Conservation (phyloP, 2,113 vertebrate genomes). For the Prochilodus magdalenae region DNA sequence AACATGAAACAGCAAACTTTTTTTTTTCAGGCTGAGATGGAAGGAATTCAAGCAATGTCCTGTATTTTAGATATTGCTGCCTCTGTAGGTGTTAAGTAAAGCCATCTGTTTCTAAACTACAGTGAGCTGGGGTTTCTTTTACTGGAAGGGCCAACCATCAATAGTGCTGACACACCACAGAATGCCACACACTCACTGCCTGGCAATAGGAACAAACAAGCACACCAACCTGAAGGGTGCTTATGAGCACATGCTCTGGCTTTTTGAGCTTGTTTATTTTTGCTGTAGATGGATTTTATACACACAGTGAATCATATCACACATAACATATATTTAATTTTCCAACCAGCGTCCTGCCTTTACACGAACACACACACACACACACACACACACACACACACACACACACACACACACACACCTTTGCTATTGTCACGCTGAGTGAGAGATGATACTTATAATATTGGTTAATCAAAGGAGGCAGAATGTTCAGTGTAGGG, state of each 20-base stretch:
- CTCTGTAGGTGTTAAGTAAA: not conserved
- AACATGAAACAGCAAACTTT: too few species aligned
- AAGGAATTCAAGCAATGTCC: too few species aligned
- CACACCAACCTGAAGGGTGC: not conserved
- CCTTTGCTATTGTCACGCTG: too few species aligned
- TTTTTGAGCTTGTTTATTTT: not conserved
- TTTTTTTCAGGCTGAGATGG: too few species aligned
- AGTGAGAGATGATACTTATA: too few species aligned
- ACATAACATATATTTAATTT: not conserved
- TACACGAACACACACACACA: not conserved
- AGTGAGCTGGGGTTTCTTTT: not conserved
- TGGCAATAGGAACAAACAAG: too few species aligned
- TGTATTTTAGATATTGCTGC: not conserved
- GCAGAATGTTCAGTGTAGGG: too few species aligned
- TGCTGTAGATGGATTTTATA: not conserved
- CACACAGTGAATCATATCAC: not conserved
- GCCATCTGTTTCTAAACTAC: not conserved
- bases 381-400: too few species aligned
- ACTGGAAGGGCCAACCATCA: not conserved
- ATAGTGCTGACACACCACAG: not conserved
- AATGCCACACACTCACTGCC: not conserved
- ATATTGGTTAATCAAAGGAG: too few species aligned
- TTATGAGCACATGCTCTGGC: not conserved
- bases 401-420: too few species aligned
- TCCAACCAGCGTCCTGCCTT: not conserved